phyloP scores from a whole-genome alignment of 1,140 invertebrate species.

The Lerema accius region DNA sequence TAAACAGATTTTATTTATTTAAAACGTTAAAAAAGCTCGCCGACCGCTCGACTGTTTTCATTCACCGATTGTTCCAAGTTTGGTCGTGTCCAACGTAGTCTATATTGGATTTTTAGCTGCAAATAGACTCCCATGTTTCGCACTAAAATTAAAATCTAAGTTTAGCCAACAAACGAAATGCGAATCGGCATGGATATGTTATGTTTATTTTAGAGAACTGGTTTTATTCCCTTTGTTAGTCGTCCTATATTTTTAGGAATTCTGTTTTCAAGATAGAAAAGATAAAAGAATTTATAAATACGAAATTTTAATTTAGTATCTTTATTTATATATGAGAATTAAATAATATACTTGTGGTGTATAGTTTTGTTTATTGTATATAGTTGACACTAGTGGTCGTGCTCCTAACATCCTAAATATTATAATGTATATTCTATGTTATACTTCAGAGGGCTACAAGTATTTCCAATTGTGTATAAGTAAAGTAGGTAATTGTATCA shows the following conservation, averaged over 20 bases:
- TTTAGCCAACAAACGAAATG: slow-evolving; percentile 18
- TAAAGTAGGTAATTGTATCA: slow-evolving; percentile 3
- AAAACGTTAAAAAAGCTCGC: slow-evolving; percentile 47
- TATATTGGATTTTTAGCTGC: slow-evolving; percentile 42
- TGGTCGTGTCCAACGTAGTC: slow-evolving; percentile 34
- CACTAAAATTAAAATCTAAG: slow-evolving; percentile 32
- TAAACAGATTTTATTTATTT: slow-evolving; percentile 58
- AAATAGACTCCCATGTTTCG: slow-evolving; percentile 28
- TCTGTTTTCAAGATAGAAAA: not conserved
- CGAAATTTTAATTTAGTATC: too few relatives aligned
- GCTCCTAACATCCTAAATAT: too few relatives aligned
- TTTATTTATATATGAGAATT: too few relatives aligned
- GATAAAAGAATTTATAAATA: too few relatives aligned
- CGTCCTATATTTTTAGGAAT: not conserved
- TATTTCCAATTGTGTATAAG: not conserved
- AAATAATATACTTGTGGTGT: too few relatives aligned
- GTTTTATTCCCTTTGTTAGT: slow-evolving; percentile 4
- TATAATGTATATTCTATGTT: too few relatives aligned
- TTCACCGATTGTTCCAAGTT: slow-evolving; percentile 48
- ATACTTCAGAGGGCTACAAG: too few relatives aligned
- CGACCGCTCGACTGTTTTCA: slow-evolving; percentile 45
- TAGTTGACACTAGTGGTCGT: too few relatives aligned
- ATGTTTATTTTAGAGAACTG: slow-evolving; percentile 8
- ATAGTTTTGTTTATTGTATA: too few relatives aligned
- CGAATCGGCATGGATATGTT: not conserved